phyloP scores from a whole-genome alignment of 2,888 invertebrate species.

The Nasonia oneida region DNA sequence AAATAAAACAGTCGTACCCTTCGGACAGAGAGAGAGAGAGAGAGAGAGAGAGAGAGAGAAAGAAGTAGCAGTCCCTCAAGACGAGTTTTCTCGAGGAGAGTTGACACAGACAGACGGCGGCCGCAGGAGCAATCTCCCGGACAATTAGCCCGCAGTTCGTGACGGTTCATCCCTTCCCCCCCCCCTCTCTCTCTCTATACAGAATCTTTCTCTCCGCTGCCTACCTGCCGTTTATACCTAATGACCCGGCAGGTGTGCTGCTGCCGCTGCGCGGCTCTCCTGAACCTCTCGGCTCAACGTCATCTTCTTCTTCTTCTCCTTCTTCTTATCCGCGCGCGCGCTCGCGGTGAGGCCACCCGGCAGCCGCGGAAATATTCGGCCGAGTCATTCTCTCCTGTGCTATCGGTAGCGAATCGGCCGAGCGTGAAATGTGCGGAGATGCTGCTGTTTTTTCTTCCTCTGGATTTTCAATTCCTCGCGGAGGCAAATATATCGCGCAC shows the following conservation, averaged over 20 bases:
- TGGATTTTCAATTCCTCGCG: conserved; percentile 44
- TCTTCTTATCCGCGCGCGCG: too few relatives aligned
- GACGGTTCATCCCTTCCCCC: conserved; percentile 70
- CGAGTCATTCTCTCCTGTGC: conserved; percentile 53
- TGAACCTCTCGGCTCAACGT: conserved; percentile 59
- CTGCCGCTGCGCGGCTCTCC: conserved; percentile 53
- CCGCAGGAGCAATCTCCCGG: conserved; percentile 74
- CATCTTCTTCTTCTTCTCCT: conserved; percentile 44
- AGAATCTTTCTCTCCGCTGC: conserved; percentile 47
- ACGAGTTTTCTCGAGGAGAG: conserved; percentile 41
- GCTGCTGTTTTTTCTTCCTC: conserved; percentile 4
- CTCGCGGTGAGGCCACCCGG: conserved; percentile 46
- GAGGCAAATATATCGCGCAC: conserved; percentile 21
- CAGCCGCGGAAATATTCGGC: conserved; percentile 58
- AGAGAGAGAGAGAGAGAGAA: background rate
- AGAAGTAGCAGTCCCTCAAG: conserved; percentile 3
- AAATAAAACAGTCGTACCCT: background rate
- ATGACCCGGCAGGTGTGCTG: conserved; percentile 77
- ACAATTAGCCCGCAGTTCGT: conserved; percentile 78
- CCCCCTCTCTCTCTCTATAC: conserved; percentile 48
- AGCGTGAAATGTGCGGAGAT: conserved; percentile 54
- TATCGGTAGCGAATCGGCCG: conserved; percentile 61
- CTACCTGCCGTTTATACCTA: conserved; percentile 77
- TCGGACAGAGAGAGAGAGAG: background rate
- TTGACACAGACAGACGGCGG: conserved; percentile 51